Conservation (phyloP, 2,797 vertebrate species). For the Halcyon chelicuti region DNA sequence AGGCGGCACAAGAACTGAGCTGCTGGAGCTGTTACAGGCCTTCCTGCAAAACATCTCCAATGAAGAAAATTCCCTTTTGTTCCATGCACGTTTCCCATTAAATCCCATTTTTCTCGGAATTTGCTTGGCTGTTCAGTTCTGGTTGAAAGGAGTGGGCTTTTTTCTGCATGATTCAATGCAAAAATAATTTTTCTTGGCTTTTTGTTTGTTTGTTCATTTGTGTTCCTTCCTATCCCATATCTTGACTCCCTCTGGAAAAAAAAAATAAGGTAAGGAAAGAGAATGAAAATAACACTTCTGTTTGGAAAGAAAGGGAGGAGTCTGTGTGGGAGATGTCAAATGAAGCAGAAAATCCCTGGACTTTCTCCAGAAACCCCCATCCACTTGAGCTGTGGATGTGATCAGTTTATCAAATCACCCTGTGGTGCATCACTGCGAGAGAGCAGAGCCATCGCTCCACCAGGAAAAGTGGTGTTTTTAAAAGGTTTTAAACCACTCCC, state of each 20-base stretch:
- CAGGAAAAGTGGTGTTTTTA: too few relatives aligned
- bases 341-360: slow-evolving; percentile 44
- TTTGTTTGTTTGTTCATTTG: slow-evolving; percentile 27
- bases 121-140: neutral
- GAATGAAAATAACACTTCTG: neutral
- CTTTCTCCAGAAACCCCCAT: slow-evolving; percentile 57
- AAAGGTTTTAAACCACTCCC: neutral
- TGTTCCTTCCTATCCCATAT: neutral
- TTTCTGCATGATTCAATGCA: neutral
- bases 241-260: neutral
- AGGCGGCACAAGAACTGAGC: neutral
- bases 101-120: neutral
- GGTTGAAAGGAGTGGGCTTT: neutral
- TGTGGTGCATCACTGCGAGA: neutral
- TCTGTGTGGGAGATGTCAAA: slow-evolving; percentile 49
- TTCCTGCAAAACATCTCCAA: neutral
- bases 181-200: slow-evolving; percentile 16
- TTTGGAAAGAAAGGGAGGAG: slow-evolving; percentile 30
- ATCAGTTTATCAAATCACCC: slow-evolving; percentile 62
- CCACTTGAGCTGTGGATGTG: slow-evolving; percentile 53
- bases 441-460: accelerated
- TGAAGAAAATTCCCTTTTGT: neutral
- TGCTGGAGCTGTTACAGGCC: accelerated
- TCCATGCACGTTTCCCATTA: neutral
- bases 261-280: neutral